phyloP scores from a whole-genome alignment of 2,888 invertebrate species.

The Mycalesis mineus region DNA sequence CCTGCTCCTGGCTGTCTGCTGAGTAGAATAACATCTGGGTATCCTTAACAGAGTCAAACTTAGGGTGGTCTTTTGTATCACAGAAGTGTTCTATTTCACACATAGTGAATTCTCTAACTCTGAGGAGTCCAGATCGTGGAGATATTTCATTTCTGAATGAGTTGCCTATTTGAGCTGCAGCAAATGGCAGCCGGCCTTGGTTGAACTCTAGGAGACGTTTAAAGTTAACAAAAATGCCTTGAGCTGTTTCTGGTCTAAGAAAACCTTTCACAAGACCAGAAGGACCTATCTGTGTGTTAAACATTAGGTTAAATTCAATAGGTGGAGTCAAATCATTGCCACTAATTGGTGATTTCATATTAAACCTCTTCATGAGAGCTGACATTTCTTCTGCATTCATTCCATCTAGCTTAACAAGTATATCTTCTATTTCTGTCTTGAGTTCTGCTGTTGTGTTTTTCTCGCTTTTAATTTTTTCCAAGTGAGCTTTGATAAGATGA shows the following conservation, averaged over 20 bases:
- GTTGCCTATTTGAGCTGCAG: slow-evolving; percentile 99
- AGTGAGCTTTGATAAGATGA: slow-evolving; percentile 96
- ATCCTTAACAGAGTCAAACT: slow-evolving; percentile 88
- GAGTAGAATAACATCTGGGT: slow-evolving; percentile 92
- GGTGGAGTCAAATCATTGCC: slow-evolving; percentile 97
- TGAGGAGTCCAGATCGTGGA: slow-evolving; percentile 94
- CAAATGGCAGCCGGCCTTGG: slow-evolving; percentile 96
- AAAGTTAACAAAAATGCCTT: slow-evolving; percentile 99
- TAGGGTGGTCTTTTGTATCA: slow-evolving; percentile 95
- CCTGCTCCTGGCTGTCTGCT: slow-evolving; percentile 98
- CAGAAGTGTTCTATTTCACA: slow-evolving; percentile 99
- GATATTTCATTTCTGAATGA: slow-evolving; percentile 99
- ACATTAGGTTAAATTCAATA: slow-evolving; percentile 99
- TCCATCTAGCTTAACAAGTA: slow-evolving; percentile 91
- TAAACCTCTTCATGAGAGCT: slow-evolving; percentile 87
- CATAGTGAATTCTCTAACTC: slow-evolving; percentile 99
- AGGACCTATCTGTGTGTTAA: slow-evolving; percentile 98
- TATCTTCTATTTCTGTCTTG: slow-evolving; percentile 86
- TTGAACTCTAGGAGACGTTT: slow-evolving; percentile 98
- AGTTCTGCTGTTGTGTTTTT: slow-evolving; percentile 86
- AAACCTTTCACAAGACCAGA: slow-evolving; percentile 96
- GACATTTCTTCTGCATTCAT: slow-evolving; percentile 95
- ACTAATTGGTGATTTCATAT: slow-evolving; percentile 96
- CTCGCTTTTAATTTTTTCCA: slow-evolving; percentile 90
- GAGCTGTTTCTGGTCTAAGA: slow-evolving; percentile 98